These are phyloP conservation scores for Forpus xanthops DNA, from an alignment of 2,797 vertebrate species.

Conservation along the genomic window DNA sequence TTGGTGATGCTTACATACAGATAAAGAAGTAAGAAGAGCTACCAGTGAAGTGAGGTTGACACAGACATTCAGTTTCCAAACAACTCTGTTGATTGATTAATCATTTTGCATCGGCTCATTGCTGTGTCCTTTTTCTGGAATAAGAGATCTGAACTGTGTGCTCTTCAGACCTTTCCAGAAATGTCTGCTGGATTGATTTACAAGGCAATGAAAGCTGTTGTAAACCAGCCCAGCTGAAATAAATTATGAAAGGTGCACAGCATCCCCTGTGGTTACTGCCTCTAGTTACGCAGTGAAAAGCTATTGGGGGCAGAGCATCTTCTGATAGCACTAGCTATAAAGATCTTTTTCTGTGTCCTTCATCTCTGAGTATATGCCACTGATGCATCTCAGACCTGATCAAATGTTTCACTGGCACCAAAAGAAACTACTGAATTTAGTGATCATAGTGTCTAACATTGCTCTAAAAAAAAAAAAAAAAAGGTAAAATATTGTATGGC, in stretches of 20 bases:
- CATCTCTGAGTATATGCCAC: background rate
- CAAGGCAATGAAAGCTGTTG: background rate
- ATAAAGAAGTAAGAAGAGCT: background rate
- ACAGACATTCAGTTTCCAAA: background rate
- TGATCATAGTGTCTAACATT: background rate
- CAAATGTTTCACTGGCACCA: background rate
- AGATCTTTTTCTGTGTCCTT: background rate
- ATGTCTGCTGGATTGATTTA: background rate
- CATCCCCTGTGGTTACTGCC: background rate
- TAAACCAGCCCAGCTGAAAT: background rate
- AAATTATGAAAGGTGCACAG: background rate
- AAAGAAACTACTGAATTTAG: background rate
- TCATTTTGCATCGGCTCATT: background rate
- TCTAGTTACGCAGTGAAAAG: background rate
- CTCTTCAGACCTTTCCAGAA: background rate
- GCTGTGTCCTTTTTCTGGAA: background rate
- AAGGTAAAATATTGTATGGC: background rate
- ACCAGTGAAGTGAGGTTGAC: background rate
- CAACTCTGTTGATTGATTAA: background rate
- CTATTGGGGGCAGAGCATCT: background rate
- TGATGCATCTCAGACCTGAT: background rate
- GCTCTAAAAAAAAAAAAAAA: background rate
- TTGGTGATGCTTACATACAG: background rate
- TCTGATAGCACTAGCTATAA: background rate
- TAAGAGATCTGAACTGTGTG: background rate